A percentile compares a stretch with the other conserved stretches of the same genome.
These are phyloP conservation scores for Camponotus fellah DNA, from an alignment of 2,888 invertebrate species.

Conservation along the genomic window DNA sequence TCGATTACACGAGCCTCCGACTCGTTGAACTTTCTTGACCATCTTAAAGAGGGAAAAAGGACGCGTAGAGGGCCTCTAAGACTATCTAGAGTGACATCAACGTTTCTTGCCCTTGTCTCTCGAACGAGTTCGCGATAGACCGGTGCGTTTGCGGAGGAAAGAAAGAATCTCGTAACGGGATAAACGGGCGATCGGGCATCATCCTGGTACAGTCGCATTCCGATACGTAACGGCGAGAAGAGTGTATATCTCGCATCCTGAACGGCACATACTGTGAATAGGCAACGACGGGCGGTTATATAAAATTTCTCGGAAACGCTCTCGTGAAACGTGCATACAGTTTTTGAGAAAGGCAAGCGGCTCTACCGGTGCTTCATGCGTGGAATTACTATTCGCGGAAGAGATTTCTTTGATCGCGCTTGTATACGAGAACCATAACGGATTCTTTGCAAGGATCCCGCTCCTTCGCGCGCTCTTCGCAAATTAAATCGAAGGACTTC, in stretches of 20 bases:
- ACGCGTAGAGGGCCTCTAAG: conserved; percentile 67
- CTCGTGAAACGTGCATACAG: conserved; percentile 61
- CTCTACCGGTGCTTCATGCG: conserved; percentile 21
- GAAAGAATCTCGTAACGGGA: conserved; percentile 75
- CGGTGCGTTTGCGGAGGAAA: conserved; percentile 64
- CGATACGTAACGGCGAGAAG: conserved; percentile 77
- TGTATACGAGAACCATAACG: conserved; percentile 51
- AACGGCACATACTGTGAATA: conserved; percentile 52
- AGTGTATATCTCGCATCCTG: conserved; percentile 46
- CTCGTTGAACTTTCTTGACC: conserved; percentile 67
- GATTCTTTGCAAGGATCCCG: neutral
- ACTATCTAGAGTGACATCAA: conserved; percentile 75
- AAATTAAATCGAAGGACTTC: conserved; percentile 22
- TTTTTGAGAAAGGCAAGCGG: conserved; percentile 65
- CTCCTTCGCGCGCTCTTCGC: conserved; percentile 12
- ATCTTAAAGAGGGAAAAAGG: conserved; percentile 73
- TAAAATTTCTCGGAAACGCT: conserved; percentile 71
- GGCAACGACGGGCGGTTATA: conserved; percentile 57
- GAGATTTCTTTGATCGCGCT: conserved; percentile 66
- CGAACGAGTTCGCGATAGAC: conserved; percentile 74
- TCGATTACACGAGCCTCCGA: conserved; percentile 32
- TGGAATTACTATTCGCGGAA: conserved; percentile 68
- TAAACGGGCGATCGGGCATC: conserved; percentile 70
- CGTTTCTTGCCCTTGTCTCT: conserved; percentile 72
- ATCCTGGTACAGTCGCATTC: conserved; percentile 69